Conservation (phyloP, 2,113 vertebrate genomes). For the Brienomyrus longianalis region DNA sequence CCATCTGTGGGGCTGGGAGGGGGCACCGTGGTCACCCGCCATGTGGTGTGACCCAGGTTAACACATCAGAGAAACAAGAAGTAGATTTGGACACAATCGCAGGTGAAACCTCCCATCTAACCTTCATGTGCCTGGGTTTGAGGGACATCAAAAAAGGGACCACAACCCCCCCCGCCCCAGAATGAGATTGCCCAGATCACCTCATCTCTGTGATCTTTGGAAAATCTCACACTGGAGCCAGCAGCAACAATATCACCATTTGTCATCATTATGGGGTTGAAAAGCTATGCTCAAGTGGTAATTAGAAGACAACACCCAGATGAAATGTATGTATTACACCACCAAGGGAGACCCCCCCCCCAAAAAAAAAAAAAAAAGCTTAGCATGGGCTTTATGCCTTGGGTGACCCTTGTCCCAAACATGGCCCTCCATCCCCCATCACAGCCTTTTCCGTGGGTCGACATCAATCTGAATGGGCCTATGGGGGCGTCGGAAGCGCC, state of each 20-base stretch:
- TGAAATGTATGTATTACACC: constrained; percentile 42
- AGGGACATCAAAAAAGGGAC: neutral
- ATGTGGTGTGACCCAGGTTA: neutral
- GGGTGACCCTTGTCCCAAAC: constrained; percentile 34
- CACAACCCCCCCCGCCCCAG: neutral
- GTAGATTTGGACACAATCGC: neutral
- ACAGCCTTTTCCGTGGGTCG: neutral
- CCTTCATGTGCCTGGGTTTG: neutral
- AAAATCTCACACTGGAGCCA: constrained; percentile 29
- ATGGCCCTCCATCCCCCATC: constrained; percentile 24
- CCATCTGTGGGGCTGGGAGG: neutral
- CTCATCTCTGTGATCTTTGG: neutral
- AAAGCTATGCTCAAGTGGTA: constrained; percentile 45
- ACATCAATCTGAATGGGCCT: constrained; percentile 16
- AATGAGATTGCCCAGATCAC: neutral
- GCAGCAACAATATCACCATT: constrained; percentile 49
- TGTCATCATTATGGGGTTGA: constrained; percentile 49
- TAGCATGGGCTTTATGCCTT: constrained; percentile 28
- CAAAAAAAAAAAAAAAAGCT: neutral
- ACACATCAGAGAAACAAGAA: neutral
- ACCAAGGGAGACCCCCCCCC: constrained; percentile 5
- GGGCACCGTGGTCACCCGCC: neutral
- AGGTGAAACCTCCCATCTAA: neutral
- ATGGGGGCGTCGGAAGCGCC: neutral
- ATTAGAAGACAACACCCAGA: constrained; percentile 53